Conservation (phyloP, 1,140 invertebrate species). For the Ctenoplectra terminalis region DNA sequence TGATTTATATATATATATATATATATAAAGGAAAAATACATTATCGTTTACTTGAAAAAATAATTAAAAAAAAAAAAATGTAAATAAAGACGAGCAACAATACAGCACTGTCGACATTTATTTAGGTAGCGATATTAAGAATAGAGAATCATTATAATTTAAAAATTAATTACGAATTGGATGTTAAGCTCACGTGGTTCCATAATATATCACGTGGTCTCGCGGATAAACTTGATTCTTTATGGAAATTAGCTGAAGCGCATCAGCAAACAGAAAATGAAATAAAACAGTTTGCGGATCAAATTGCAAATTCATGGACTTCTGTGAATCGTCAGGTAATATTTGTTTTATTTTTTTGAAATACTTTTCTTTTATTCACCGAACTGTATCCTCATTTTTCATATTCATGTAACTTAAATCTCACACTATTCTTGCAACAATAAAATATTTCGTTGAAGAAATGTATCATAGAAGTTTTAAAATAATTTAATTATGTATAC, state of each 20-base stretch:
- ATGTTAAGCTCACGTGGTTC: slow-evolving; percentile 64
- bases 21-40: slow-evolving; percentile 17
- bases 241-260: slow-evolving; percentile 58
- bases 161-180: slow-evolving; percentile 59
- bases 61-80: slow-evolving; percentile 40
- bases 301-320: slow-evolving; percentile 64
- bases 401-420: slow-evolving; percentile 21
- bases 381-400: background rate
- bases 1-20: background rate
- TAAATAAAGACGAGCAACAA: slow-evolving; percentile 42
- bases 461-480: background rate
- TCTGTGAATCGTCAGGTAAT: slow-evolving; percentile 65
- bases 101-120: slow-evolving; percentile 21
- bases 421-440: background rate
- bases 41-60: slow-evolving; percentile 40
- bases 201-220: slow-evolving; percentile 56
- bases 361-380: background rate
- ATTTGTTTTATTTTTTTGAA: background rate
- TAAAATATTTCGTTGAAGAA: background rate
- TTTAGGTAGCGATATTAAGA: slow-evolving; percentile 64
- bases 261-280: slow-evolving; percentile 35
- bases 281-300: slow-evolving; percentile 66
- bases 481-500: slow-evolving; percentile 5
- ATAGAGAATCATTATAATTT: slow-evolving; percentile 55
- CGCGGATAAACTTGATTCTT: slow-evolving; percentile 64